A percentile compares a stretch with the other conserved stretches of the same genome.
Conservation (phyloP, 2,113 vertebrate genomes). For the Pimephales promelas region DNA sequence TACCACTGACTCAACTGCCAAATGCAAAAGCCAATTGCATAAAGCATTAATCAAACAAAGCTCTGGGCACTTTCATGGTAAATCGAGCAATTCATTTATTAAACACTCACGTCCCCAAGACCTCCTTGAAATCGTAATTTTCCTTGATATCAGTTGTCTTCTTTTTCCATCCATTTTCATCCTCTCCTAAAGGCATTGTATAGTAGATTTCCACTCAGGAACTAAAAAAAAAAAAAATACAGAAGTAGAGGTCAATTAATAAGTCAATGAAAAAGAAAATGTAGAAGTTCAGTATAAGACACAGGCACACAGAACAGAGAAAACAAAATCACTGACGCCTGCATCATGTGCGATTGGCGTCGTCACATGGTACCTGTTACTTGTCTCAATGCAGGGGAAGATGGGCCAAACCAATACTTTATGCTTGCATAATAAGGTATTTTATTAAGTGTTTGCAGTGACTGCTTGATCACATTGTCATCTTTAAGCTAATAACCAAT, state of each 20-base stretch:
- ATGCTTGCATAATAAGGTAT: not conserved
- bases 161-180: slow-evolving; percentile 81
- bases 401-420: not conserved
- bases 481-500: not conserved
- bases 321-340: not conserved
- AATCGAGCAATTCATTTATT: not conserved
- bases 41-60: not conserved
- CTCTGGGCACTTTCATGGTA: not conserved
- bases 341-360: not conserved
- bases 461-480: not conserved
- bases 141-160: slow-evolving; percentile 82
- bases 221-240: slow-evolving; percentile 48
- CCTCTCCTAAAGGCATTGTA: slow-evolving; percentile 81
- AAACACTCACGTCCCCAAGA: slow-evolving; percentile 80
- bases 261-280: not conserved
- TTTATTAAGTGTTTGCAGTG: not conserved
- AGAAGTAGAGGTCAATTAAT: slow-evolving; percentile 47
- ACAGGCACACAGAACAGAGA: not conserved
- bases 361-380: slow-evolving; percentile 4
- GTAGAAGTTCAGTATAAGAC: not conserved
- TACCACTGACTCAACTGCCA: not conserved
- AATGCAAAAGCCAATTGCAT: not conserved
- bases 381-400: not conserved
- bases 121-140: slow-evolving; percentile 82
- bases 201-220: slow-evolving; percentile 66